phyloP scores from a whole-genome alignment of 2,113 vertebrate species.

The Corydoras sp. region DNA sequence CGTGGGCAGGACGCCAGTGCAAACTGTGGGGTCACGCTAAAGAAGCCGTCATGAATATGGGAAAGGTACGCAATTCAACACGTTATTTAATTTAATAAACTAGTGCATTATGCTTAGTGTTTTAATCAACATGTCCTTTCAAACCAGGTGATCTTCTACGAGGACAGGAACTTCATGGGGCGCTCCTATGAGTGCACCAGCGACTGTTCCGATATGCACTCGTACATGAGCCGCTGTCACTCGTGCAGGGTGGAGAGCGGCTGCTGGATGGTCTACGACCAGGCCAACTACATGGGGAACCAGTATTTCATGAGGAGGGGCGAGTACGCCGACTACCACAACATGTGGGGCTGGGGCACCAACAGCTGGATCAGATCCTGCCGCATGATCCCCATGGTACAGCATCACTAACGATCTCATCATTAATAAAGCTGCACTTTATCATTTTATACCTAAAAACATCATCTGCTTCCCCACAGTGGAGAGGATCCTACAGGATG shows the following conservation, averaged over 20 bases:
- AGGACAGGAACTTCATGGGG: constrained; percentile 27
- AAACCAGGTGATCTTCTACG: constrained; percentile 16
- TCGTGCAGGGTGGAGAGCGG: background rate
- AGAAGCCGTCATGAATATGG: background rate
- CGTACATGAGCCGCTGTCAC: constrained; percentile 5
- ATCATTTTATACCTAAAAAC: too few relatives aligned
- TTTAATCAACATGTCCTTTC: too few relatives aligned
- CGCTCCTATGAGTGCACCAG: constrained; percentile 21
- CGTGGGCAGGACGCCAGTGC: background rate
- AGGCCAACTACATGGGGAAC: background rate
- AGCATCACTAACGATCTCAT: too few relatives aligned
- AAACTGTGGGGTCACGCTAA: background rate
- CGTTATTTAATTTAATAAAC: background rate
- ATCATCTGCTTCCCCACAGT: too few relatives aligned
- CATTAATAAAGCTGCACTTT: too few relatives aligned
- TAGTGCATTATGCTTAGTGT: too few relatives aligned
- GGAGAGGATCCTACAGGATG: too few relatives aligned
- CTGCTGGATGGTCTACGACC: background rate
- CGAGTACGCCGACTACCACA: constrained; percentile 1
- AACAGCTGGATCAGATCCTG: too few relatives aligned
- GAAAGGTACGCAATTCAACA: background rate
- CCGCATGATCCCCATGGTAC: too few relatives aligned
- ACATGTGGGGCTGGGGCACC: too few relatives aligned
- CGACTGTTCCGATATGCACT: constrained; percentile 9
- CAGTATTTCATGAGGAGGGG: constrained; percentile 7